These are phyloP conservation scores for Polydesmus complanatus DNA, from an alignment of 2,888 invertebrate genomes.

Conservation along the genomic window DNA sequence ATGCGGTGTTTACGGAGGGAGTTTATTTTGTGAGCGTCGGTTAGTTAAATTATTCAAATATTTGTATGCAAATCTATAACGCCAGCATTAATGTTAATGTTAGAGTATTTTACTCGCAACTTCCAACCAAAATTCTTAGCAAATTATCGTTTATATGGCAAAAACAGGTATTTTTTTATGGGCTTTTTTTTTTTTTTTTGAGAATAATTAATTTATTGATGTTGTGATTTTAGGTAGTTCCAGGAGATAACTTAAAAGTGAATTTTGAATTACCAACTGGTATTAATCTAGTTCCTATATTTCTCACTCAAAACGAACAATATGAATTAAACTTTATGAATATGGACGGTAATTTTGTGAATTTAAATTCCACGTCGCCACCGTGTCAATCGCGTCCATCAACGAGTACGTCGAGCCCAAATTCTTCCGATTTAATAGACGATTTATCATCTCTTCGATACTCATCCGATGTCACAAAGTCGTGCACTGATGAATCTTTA, in stretches of 20 bases:
- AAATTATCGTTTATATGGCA: constrained; percentile 8
- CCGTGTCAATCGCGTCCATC: neutral
- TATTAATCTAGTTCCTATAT: constrained; percentile 8
- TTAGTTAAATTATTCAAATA: neutral
- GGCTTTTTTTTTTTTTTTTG: neutral
- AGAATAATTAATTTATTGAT: neutral
- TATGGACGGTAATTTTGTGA: neutral
- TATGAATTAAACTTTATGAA: neutral
- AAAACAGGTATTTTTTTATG: constrained; percentile 10
- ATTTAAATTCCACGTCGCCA: neutral
- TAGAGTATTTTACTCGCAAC: constrained; percentile 14
- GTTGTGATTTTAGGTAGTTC: neutral
- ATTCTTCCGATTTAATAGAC: neutral
- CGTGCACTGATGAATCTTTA: neutral
- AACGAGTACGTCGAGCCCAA: neutral
- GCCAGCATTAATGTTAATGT: too few species aligned
- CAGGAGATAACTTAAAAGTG: neutral
- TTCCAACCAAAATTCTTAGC: constrained; percentile 9
- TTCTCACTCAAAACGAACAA: constrained; percentile 2
- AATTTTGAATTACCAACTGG: constrained; percentile 7
- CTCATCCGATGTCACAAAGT: neutral
- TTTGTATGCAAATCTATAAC: neutral
- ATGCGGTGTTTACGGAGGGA: constrained; percentile 66
- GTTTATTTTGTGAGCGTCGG: constrained; percentile 55
- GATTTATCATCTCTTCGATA: neutral